Evolutionary conservation across 2,888 invertebrate species (phyloP), one percentile per base, ranked within the genome.

Genomic region (Acrobasis repandana): DNA sequence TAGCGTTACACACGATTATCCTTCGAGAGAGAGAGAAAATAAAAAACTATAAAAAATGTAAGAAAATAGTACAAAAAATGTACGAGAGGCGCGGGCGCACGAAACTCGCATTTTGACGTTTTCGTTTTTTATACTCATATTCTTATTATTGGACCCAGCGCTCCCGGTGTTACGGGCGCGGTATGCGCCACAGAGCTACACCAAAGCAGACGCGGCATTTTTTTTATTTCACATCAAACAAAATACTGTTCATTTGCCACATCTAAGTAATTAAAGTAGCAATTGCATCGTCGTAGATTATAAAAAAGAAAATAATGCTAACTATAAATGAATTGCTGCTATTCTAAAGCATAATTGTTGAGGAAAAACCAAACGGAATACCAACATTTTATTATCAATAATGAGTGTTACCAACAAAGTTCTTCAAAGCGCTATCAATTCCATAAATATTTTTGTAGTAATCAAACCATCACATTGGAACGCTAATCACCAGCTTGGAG

Each of bases 131-230:
- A 86, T 80, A 82, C 83, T 85, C 86, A 86, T 88, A 86, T 88
- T 89, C 86, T 86, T 90, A 90, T 91, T 90, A 88, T 90, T 90
- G 86, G 84, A 85, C 80, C 85, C 82, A 83, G 82, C 86, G 93
- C 92, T 92, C 90, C 93, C 86, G 90, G 92, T 92, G 90, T 92
- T 93, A 92, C 93, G 93, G 78, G 74, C 83, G 82, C 72, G 90
- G 92, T 90, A 92, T 92, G 90, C 83, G 82, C 79, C 83, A 84
- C 72, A 89, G 91, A 90, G 67, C 68, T 68, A 73, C 64, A 70
- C 64, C 81, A 77, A 80, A 90, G 75, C 87, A 76, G 58, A 47
- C 14, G 15, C 16, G 65, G 62, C 63, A 63, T 61, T 66, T 64
- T 67, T 65, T 64, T 62, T 48, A 20, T 57, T 47, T 34, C 28